Conservation (phyloP, 2,888 invertebrate genomes). For the Nymphalis c-album region DNA sequence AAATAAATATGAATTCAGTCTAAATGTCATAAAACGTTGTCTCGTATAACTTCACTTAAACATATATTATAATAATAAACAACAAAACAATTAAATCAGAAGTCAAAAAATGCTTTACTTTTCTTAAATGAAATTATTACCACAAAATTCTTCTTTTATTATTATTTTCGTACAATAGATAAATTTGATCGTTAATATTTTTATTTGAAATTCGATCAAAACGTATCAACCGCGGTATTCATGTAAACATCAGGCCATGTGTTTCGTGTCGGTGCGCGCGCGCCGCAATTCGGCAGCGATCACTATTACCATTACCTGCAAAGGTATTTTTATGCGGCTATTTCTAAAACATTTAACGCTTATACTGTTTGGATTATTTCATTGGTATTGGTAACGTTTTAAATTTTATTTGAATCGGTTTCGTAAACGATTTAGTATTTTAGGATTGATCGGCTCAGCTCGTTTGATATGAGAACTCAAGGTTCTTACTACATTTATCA, state of each 20-base stretch:
- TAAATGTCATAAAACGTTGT: no score
- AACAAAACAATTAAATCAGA: no score
- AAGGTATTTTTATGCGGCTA: constrained; percentile 68
- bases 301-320: constrained; percentile 62
- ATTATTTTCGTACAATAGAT: not conserved
- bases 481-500: not conserved
- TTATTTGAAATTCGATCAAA: constrained; percentile 46
- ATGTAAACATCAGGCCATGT: constrained; percentile 67
- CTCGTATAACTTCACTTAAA: no score
- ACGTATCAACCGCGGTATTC: constrained; percentile 29
- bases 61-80: no score
- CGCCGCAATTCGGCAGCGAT: constrained; percentile 69
- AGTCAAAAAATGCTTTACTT: no score
- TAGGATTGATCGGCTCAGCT: constrained; percentile 12
- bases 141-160: not conserved
- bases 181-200: not conserved
- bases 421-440: constrained; percentile 16
- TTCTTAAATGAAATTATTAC: no score
- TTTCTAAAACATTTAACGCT: constrained; percentile 54
- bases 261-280: constrained; percentile 63
- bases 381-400: constrained; percentile 44
- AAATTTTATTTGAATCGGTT: constrained; percentile 49
- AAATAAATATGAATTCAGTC: no score
- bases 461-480: not conserved
- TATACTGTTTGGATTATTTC: constrained; percentile 43